Percentiles rank a stretch among this genome's conserved stretches.
Conservation (phyloP, 2,888 invertebrate genomes). For the Metellina segmentata region DNA sequence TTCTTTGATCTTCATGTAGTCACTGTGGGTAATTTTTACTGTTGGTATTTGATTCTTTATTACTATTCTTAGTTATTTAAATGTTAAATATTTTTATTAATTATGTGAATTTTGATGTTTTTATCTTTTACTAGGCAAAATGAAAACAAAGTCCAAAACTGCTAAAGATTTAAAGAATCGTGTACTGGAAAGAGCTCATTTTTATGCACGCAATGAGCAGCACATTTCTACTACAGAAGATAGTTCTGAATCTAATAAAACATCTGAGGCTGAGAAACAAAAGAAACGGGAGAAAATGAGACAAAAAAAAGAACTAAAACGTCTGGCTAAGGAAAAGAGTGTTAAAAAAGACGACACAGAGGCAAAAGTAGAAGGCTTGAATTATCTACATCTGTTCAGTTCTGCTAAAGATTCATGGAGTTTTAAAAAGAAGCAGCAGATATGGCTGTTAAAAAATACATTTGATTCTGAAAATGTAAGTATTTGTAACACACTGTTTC, state of each 20-base stretch:
- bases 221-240: constrained; percentile 6
- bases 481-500: background rate
- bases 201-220: background rate
- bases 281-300: constrained; percentile 66
- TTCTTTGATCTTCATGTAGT: no score
- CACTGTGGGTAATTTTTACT: no score
- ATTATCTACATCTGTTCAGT: constrained; percentile 52
- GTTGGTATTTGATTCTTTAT: no score
- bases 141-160: constrained; percentile 42
- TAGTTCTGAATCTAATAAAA: constrained; percentile 5
- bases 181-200: constrained; percentile 17
- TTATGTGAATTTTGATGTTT: no score
- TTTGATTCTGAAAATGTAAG: constrained; percentile 57
- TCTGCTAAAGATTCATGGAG: constrained; percentile 42
- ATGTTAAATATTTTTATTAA: no score
- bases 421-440: constrained; percentile 67
- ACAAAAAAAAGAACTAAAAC: constrained; percentile 55
- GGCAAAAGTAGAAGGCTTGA: constrained; percentile 45
- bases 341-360: constrained; percentile 42
- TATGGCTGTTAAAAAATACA: constrained; percentile 61
- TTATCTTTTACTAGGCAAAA: background rate
- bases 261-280: constrained; percentile 63
- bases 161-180: constrained; percentile 34
- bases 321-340: constrained; percentile 52
- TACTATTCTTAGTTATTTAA: no score